These are phyloP conservation scores for Eurytoma californica DNA, from an alignment of 2,888 invertebrate genomes.

Conservation along the genomic window DNA sequence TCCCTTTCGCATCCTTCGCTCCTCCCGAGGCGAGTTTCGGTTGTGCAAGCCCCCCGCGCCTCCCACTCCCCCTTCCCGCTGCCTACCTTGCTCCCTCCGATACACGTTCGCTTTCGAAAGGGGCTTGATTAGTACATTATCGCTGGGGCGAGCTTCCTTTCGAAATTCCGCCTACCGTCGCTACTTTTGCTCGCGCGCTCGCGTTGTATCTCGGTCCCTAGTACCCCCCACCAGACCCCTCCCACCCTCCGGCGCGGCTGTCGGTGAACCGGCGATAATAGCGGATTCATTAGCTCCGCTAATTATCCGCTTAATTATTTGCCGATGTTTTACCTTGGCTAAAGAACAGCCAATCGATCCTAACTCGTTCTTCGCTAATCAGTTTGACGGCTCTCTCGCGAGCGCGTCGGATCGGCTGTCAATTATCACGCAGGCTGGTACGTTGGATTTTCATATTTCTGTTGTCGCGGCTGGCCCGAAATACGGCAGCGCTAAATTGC, in stretches of 20 bases:
- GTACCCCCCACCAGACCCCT: background rate
- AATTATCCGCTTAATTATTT: slow-evolving; percentile 50
- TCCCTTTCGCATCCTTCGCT: slow-evolving; percentile 40
- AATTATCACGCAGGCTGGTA: slow-evolving; percentile 26
- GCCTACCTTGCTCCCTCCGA: background rate
- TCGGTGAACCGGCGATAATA: background rate
- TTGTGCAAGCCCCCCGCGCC: background rate
- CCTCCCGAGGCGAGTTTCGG: slow-evolving; percentile 55
- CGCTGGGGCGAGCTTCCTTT: slow-evolving; percentile 64
- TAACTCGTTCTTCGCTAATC: slow-evolving; percentile 45
- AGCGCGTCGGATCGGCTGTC: slow-evolving; percentile 40
- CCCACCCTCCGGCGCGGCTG: background rate
- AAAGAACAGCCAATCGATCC: slow-evolving; percentile 38
- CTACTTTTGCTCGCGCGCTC: slow-evolving; percentile 43
- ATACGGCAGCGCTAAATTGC: slow-evolving; percentile 40
- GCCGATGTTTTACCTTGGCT: slow-evolving; percentile 23
- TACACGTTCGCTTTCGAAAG: slow-evolving; percentile 59
- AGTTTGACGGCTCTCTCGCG: slow-evolving; percentile 36
- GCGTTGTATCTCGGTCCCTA: slow-evolving; percentile 3
- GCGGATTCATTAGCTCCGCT: slow-evolving; percentile 33
- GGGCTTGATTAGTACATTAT: slow-evolving; percentile 71
- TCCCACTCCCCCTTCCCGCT: background rate
- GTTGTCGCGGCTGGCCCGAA: slow-evolving; percentile 26
- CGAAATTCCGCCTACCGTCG: slow-evolving; percentile 21
- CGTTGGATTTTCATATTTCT: slow-evolving; percentile 51